Base-by-base conservation (phyloP, 2,797 vertebrate genomes). In the Cichlasoma orientale region DNA sequence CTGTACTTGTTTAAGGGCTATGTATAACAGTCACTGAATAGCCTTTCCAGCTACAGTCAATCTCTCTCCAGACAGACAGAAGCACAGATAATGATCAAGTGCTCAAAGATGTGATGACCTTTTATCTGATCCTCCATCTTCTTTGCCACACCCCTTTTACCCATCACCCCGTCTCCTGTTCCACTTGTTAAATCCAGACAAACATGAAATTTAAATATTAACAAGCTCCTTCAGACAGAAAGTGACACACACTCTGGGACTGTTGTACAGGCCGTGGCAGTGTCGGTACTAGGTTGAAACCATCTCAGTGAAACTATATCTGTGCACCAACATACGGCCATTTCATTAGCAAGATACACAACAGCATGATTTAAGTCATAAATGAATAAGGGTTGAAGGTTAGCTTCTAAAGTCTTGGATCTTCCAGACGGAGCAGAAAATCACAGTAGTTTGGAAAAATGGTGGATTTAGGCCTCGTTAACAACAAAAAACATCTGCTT, bases 121-220 rank as follows among this genome's bases (percentile, higher is more conserved):
- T 23, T 29, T 72, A 63, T 74, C 54, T 78, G 36, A 63, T 54
- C 21, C 12, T 36, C 3, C 56, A 33, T 13, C 19, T 4, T 14
- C 11, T 25, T 29, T 66, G 4, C 25, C 55, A 63, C 41, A 38
- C 72, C 18, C 25, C 10, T 59, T 25, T 72, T 70, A 54, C 21
- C 56, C 75, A 44, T 19, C 38, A 66, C n/a, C 69, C 72, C 54
- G 10, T 21, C 19, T 69, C 83, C 75, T 57, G 44, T 31, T 68
- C 69, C 86, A 74, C 85, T 66, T 47, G 54, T 84, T 74, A 80
- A 79, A 93, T 84, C 74, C 18, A 74, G 81, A 82, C 70, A 86
- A 91, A 92, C 91, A 93, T 74, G 69, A 56, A 78, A 83, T 93
- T 94, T 92, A 92, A 94, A 93, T 90, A 94, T 93, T 92, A 87